Percentiles rank a stretch among this genome's conserved stretches.
Conservation (phyloP, 2,113 vertebrate genomes). For the Nansenia antarctica region DNA sequence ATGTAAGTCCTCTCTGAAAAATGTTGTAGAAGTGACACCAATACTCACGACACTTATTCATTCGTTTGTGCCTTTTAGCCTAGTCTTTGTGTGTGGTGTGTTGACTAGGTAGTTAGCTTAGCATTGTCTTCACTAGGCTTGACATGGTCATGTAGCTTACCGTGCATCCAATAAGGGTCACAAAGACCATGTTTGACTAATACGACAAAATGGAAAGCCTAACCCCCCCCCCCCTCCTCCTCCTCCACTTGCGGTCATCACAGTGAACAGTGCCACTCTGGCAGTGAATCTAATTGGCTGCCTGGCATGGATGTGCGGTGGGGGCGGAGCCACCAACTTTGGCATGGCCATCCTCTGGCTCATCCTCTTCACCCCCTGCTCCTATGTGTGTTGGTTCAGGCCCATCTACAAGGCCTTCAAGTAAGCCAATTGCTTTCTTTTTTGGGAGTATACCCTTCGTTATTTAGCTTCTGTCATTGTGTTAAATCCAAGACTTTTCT, state of each 20-base stretch:
- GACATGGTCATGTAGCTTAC: no score
- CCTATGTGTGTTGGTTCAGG: slow-evolving; percentile 99
- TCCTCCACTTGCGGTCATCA: slow-evolving; percentile 49
- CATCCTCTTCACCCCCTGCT: slow-evolving; percentile 98
- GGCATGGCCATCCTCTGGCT: slow-evolving; percentile 98
- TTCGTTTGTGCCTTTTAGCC: slow-evolving; percentile 11
- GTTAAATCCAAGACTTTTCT: no score
- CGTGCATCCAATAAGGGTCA: no score
- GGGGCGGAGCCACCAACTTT: slow-evolving; percentile 94
- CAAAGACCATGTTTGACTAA: no score
- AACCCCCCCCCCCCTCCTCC: no score
- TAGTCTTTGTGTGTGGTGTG: slow-evolving; percentile 20
- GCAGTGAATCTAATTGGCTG: slow-evolving; percentile 98
- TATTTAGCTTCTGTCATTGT: no score
- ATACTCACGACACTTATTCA: slow-evolving; percentile 6
- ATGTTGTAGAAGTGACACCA: slow-evolving; percentile 4
- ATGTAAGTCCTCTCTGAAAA: slow-evolving; percentile 50
- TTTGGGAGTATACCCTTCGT: no score
- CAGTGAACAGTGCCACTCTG: slow-evolving; percentile 96
- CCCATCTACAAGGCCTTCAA: slow-evolving; percentile 99
- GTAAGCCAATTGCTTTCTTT: slow-evolving; percentile 76
- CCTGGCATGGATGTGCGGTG: slow-evolving; percentile 98
- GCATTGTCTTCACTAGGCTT: no score
- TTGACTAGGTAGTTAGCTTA: not conserved
- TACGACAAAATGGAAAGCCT: no score